Base-by-base conservation (phyloP, 2,888 invertebrate genomes). In the Latrodectus hesperus region DNA sequence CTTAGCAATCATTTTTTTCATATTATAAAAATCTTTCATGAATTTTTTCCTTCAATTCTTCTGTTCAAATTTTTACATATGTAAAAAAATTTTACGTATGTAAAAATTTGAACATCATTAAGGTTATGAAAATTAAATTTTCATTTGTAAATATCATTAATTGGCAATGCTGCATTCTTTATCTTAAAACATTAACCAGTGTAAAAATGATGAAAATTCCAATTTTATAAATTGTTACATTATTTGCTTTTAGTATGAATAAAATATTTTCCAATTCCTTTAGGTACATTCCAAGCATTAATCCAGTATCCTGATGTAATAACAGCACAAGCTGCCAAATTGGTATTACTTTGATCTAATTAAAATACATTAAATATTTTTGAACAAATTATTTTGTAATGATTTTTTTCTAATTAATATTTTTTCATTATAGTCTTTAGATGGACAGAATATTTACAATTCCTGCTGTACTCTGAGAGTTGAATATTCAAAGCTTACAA, bases 391-490 rank as follows among this genome's bases (percentile, higher is more conserved):
- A 12, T 49, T 1, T 16, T 22, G 17, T 17, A 55, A 17, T 8
- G 52, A n/a, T 53, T 5, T 26, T n/a, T 71, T 0, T 26, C 8
- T 52, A 10, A 9, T 52, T 52, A 52, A 26, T 16, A 49, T 72
- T 52, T 12, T 65, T 76, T 88, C 38, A 60, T 92, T 91, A 5
- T 95, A 97, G 95, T 95, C 97, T 88, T 94, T 99, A 91, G 99
- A 99, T 92, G 99, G 99, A 71, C 99, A 99, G 93, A 99, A 99
- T 93, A 98, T 99, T 92, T 99, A 99, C 95, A 99, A 98, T 93
- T 98, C 98, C 88, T 99, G 99, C 94, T 99, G 99, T 94, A 99
- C 99, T 84, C 94, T 99, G 92, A 96, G 99, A 93, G 99, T 99
- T 93, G 99, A 99, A 94, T 99, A 98, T 94, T 98, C 98, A 91